Conservation (phyloP, 2,113 vertebrate species). For the Ondatra zibethicus region DNA sequence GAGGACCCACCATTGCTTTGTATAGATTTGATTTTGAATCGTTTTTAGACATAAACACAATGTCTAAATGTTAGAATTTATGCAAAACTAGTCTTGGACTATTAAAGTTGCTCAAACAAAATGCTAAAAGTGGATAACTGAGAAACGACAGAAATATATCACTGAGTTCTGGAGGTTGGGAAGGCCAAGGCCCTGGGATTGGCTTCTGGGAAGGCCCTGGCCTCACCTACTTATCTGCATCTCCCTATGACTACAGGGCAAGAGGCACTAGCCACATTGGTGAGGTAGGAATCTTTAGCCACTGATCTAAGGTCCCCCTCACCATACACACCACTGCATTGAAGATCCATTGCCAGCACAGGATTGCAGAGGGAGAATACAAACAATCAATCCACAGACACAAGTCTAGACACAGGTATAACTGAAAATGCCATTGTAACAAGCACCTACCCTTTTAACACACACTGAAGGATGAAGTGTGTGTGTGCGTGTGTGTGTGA, state of each 20-base stretch:
- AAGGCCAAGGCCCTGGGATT: not conserved
- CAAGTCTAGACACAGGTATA: not conserved
- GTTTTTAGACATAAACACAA: not conserved
- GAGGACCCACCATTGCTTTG: not conserved
- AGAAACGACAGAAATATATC: not conserved
- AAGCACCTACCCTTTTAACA: not conserved
- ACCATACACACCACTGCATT: not conserved
- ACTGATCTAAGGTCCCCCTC: not conserved
- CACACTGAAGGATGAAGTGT: not conserved
- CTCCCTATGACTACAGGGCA: not conserved
- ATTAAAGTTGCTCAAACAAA: not conserved
- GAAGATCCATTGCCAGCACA: not conserved
- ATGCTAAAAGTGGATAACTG: not conserved
- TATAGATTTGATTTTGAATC: not conserved
- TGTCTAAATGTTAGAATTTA: not conserved
- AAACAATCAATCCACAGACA: not conserved
- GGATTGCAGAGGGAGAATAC: not conserved
- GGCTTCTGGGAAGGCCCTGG: not conserved
- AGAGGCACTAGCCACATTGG: not conserved
- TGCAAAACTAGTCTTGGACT: not conserved
- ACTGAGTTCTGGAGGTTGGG: not conserved
- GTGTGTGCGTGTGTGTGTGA: not conserved
- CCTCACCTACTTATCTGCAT: not conserved
- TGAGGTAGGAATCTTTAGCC: not conserved
- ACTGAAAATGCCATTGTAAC: not conserved